A percentile compares a stretch with the other conserved stretches of the same genome.
Evolutionary conservation across 2,888 invertebrate genomes (phyloP).

Genomic region (Stictocephala bisonia): DNA sequence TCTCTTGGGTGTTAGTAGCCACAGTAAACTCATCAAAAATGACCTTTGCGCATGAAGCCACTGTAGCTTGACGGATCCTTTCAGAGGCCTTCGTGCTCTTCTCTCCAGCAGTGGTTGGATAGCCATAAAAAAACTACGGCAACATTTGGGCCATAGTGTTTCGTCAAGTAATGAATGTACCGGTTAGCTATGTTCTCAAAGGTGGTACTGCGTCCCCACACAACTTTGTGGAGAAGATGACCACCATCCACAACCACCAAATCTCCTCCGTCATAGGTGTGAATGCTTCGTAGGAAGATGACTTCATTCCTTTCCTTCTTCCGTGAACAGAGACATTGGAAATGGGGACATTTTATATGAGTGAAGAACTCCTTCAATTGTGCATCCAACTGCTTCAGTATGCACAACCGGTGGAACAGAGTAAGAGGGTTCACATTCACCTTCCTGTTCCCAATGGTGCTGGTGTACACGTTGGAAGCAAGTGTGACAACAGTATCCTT

Average conservation of each 20-base stretch:
- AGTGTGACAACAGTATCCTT: conserved; percentile 41
- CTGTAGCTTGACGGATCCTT: too few relatives aligned
- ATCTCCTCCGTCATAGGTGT: conserved; percentile 23
- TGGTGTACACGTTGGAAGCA: conserved; percentile 44
- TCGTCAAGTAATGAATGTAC: conserved; percentile 57
- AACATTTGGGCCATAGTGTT: conserved; percentile 53
- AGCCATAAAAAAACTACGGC: conserved; percentile 59
- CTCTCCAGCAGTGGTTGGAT: conserved; percentile 44
- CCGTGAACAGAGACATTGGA: conserved; percentile 55
- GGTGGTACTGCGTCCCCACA: conserved; percentile 46
- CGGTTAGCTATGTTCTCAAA: conserved; percentile 53
- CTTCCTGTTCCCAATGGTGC: conserved; percentile 48
- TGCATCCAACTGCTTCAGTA: conserved; percentile 47
- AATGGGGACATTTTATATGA: conserved; percentile 56
- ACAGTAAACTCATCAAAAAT: conserved; percentile 52
- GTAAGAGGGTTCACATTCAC: conserved; percentile 54
- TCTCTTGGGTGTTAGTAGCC: conserved; percentile 52
- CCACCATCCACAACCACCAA: conserved; percentile 18
- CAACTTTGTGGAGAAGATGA: conserved; percentile 24
- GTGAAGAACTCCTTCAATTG: conserved; percentile 52
- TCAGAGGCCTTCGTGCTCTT: conserved; percentile 2
- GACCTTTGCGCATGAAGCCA: conserved; percentile 51
- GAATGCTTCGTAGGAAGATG: conserved; percentile 44
- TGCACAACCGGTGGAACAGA: conserved; percentile 57
- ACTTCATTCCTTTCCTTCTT: conserved; percentile 55